Evolutionary conservation across 2,888 invertebrate genomes (phyloP).

Genomic region (Philhelius pedissequus): DNA sequence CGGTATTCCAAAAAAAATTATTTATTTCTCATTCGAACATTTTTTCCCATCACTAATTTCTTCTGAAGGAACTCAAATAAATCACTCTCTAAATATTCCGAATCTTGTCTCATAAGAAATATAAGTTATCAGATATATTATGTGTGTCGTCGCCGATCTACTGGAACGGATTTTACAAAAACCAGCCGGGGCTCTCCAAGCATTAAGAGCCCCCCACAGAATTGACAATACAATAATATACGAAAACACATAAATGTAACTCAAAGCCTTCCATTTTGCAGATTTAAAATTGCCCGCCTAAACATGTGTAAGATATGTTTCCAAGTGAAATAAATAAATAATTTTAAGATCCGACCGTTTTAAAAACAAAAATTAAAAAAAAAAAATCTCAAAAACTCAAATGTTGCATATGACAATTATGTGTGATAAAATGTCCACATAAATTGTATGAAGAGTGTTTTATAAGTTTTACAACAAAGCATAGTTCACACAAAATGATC

Average conservation of each 20-base stretch:
- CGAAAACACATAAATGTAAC: too few relatives aligned
- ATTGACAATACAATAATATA: too few relatives aligned
- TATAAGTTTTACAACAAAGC: conserved; percentile 17
- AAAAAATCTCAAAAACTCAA: conserved; percentile 20
- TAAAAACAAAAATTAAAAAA: too few relatives aligned
- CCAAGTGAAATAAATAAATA: too few relatives aligned
- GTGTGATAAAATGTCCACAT: conserved; percentile 59
- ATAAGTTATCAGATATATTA: neutral
- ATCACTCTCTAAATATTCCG: conserved; percentile 43
- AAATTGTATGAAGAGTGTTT: conserved; percentile 42
- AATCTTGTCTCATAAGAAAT: neutral
- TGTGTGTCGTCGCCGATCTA: too few relatives aligned
- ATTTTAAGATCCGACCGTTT: neutral
- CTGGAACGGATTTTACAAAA: neutral
- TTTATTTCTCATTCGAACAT: conserved; percentile 16
- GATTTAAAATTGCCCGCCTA: too few relatives aligned
- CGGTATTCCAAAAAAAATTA: conserved; percentile 28
- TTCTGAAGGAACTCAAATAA: conserved; percentile 30
- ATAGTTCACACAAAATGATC: conserved; percentile 7
- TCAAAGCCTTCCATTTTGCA: too few relatives aligned
- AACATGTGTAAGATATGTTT: too few relatives aligned
- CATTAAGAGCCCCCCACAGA: too few relatives aligned
- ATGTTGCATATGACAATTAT: conserved; percentile 58
- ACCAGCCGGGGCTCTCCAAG: too few relatives aligned
- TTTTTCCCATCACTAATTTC: conserved; percentile 47